These are phyloP conservation scores for Haemorhous mexicanus DNA, from an alignment of 2,113 vertebrate genomes.

Conservation along the genomic window DNA sequence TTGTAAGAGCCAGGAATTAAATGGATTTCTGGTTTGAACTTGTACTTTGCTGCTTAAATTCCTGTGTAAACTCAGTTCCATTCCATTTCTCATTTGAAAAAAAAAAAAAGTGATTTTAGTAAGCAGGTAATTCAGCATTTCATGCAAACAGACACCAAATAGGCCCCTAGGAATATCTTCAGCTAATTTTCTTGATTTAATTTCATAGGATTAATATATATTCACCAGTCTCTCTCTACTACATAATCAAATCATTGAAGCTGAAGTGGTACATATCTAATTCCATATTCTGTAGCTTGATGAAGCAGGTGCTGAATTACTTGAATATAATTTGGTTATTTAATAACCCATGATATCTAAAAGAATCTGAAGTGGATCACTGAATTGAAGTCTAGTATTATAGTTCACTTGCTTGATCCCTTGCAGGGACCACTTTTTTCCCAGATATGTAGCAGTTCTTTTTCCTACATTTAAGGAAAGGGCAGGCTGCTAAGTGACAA, in stretches of 20 bases:
- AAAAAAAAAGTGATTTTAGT: neutral
- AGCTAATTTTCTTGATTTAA: constrained; percentile 76
- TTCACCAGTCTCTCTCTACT: constrained; percentile 62
- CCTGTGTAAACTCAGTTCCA: neutral
- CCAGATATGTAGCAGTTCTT: neutral
- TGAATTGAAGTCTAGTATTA: neutral
- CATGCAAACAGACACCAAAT: constrained; percentile 70
- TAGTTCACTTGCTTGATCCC: neutral
- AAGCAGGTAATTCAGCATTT: constrained; percentile 65
- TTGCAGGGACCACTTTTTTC: neutral
- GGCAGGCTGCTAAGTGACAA: neutral
- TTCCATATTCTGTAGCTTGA: constrained; percentile 72
- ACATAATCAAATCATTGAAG: constrained; percentile 74
- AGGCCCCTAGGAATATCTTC: constrained; percentile 62
- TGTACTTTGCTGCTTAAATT: neutral
- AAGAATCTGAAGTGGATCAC: constrained; percentile 15
- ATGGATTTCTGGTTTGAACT: neutral
- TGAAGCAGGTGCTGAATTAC: constrained; percentile 76
- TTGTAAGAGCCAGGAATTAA: neutral
- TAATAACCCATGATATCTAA: constrained; percentile 50
- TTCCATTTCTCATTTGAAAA: neutral
- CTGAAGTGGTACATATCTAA: constrained; percentile 70
- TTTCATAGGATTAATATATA: constrained; percentile 75
- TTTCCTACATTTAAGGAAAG: neutral
- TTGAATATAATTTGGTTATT: constrained; percentile 71